Percentiles rank a stretch among this genome's conserved stretches.
Conservation (phyloP, 2,797 vertebrate genomes). For the Trachops cirrhosus region DNA sequence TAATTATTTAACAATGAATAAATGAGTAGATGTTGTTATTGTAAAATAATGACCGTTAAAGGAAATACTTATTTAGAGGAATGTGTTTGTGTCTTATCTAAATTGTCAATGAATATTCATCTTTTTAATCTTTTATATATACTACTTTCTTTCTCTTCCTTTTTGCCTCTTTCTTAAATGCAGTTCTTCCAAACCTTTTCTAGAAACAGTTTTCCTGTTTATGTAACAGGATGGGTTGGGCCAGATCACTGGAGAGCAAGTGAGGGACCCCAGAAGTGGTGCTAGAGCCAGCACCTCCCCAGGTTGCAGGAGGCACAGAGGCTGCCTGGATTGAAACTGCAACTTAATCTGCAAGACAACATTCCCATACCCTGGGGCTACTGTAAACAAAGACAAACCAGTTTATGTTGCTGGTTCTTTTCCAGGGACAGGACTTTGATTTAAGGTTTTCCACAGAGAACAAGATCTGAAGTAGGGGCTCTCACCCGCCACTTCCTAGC, state of each 20-base stretch:
- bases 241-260: too few species aligned
- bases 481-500: background rate
- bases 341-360: too few species aligned
- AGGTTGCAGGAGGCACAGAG: too few species aligned
- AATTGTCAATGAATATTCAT: background rate
- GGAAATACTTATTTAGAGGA: background rate
- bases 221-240: too few species aligned
- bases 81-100: background rate
- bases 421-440: background rate
- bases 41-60: background rate
- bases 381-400: too few species aligned
- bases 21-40: background rate
- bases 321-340: too few species aligned
- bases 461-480: fast-evolving
- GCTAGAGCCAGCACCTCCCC: too few species aligned
- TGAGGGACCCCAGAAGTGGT: too few species aligned
- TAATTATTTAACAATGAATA: background rate
- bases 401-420: background rate
- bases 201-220: background rate
- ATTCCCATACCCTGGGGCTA: too few species aligned
- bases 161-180: background rate
- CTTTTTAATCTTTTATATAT: background rate
- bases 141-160: background rate
- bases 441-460: background rate
- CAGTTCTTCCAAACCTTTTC: background rate